Base-by-base conservation (phyloP, 2,888 invertebrate genomes). In the Agriotes lineatus region DNA sequence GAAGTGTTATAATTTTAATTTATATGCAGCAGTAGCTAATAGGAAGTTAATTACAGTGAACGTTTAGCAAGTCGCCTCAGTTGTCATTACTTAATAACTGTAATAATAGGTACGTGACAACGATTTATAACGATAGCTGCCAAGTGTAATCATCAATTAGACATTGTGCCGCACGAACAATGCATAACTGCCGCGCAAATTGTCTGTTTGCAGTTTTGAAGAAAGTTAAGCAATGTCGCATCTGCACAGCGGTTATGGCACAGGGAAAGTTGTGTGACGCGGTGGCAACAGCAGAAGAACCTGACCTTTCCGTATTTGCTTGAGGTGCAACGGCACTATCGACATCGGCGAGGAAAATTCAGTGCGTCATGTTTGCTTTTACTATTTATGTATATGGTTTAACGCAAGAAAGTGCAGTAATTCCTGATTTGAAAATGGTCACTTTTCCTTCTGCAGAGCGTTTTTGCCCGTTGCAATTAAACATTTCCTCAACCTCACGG, bases 301-400 rank as follows among this genome's bases (percentile, higher is more conserved):
- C 45, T 45, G 54, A 63, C 63, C 63, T 63, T 63, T 39, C 63
- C 63, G 63, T 63, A 63, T 63, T 63, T 63, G 63, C 45, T 63
- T 44, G 44, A 20, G 19, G 61, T 52, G 39, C 52, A 52, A 25
- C 22, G 42, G 48, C 52, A 18, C 39, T 52, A 50, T 61, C 16
- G 50, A 50, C 39, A 22, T 5, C 22, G 37, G 30, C 48, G 60
- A 37, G 61, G 50, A 61, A 61, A 61, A 61, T 52, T 48, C 1
- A 48, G 9, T 48, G 12, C 22, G 48, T 52, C 42, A 39, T 50
- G 18, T 50, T 45, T 22, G 22, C 60, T 60, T 61, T 61, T 61
- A 61, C 61, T 52, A 61, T 39, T 52, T 42, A 42, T 42, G 16
- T 48, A 42, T 14, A 16, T 42, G 14, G 2, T 42, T 42, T 39